Evolutionary conservation across 2,888 invertebrate genomes (phyloP), one percentile per base, ranked within the genome.

Genomic region (Nemotelus nigrinus): DNA sequence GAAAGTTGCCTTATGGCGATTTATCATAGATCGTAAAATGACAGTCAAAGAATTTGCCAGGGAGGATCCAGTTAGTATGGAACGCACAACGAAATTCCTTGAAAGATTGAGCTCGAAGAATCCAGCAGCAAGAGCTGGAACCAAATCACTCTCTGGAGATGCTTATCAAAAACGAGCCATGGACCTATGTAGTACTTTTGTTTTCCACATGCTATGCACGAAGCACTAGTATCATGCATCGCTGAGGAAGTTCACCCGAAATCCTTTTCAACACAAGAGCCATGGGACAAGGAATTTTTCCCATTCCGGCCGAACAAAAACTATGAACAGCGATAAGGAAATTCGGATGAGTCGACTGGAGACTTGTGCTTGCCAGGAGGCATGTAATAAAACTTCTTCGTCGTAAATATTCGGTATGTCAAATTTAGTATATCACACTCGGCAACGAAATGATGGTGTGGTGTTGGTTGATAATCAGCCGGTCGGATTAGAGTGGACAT

Each of bases 1-100:
- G n/a, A n/a, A 63, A 74, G 60, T 74, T 63, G 74, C 60, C 74
- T 74, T 74, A 74, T 48, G 45, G 63, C 74, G 63, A 74, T 74
- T 74, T 74, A 74, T 74, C 74, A 43, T 70, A 55, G 74, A 63
- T 74, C 60, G 50, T 72, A 72, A 72, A 72, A 41, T 6, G 41
- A 53, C 45, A n/a, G 25, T n/a, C 8, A 7, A 43, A 41, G 63
- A 43, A 63, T 43, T 43, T 43, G 2, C 53, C 10, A 53, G 53
- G 10, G 10, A 53, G 53, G 53, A 53, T 10, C 6, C 53, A 10
- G 6, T 10, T 25, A 25, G 25, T 25, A 25, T 25, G 25, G 25
- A 53, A 7, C 10, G 6, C 53, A 53, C 6, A 10, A 6, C 7
- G 53, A 53, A 53, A 53, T 53, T 53, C 53, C 53, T 53, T 7